Percentiles rank a stretch among this genome's conserved stretches.
phyloP scores from a whole-genome alignment of 2,113 vertebrate genomes.

The Collichthys lucidus region DNA sequence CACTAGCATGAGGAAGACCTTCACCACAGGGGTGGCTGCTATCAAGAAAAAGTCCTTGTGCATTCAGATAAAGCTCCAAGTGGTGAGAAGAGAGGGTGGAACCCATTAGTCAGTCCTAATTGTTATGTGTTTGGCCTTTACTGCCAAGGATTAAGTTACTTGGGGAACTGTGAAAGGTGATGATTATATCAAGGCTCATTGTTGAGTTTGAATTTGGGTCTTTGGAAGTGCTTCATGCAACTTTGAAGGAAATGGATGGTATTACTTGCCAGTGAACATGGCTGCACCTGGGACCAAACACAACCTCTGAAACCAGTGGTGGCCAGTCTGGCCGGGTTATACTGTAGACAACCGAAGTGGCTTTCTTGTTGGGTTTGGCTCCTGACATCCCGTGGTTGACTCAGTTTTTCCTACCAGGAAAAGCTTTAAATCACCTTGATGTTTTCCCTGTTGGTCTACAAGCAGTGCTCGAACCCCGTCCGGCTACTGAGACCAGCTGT shows the following conservation, averaged over 20 bases:
- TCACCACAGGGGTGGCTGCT: constrained; percentile 91
- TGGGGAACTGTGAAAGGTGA: neutral
- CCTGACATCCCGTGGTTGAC: too few species aligned
- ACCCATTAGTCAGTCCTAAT: neutral
- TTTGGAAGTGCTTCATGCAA: constrained; percentile 24
- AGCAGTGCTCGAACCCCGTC: too few species aligned
- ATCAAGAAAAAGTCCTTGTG: constrained; percentile 96
- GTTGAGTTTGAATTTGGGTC: constrained; percentile 18
- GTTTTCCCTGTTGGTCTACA: too few species aligned
- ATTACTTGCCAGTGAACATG: neutral
- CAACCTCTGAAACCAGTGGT: too few species aligned
- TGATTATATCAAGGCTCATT: neutral
- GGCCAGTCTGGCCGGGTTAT: too few species aligned
- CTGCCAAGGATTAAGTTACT: neutral
- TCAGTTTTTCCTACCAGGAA: too few species aligned
- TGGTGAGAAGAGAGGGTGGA: constrained; percentile 86
- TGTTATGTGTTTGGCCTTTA: neutral
- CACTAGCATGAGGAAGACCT: constrained; percentile 96
- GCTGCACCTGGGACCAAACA: too few species aligned
- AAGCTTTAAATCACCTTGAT: too few species aligned
- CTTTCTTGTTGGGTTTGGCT: too few species aligned
- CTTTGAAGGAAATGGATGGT: constrained; percentile 38
- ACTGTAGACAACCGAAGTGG: too few species aligned
- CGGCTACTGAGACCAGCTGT: too few species aligned
- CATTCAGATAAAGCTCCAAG: constrained; percentile 98